These are phyloP conservation scores for Bovichtus diacanthus DNA, from an alignment of 2,797 vertebrate genomes.

Conservation along the genomic window DNA sequence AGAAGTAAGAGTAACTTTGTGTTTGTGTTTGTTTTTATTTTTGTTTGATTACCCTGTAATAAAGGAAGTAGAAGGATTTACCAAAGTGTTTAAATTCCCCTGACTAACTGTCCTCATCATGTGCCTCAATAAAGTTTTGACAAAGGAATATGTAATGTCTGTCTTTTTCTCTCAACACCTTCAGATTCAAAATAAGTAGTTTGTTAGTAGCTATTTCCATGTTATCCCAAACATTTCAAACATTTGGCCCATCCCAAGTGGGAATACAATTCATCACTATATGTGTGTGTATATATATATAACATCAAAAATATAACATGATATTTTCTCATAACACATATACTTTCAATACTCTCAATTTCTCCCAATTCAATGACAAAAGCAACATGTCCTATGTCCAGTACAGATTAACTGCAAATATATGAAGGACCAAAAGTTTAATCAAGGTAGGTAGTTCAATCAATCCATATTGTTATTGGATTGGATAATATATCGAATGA, in stretches of 20 bases:
- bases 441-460: not conserved
- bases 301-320: no score
- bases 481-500: not conserved
- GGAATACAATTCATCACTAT: not conserved
- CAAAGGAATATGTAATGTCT: not conserved
- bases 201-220: not conserved
- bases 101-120: slow-evolving; percentile 27
- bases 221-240: not conserved
- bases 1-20: slow-evolving; percentile 2
- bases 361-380: no score
- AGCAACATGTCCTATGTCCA: no score
- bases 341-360: no score
- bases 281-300: no score
- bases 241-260: not conserved
- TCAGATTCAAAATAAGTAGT: not conserved
- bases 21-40: slow-evolving; percentile 15
- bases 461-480: not conserved
- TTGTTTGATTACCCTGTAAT: slow-evolving; percentile 36
- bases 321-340: no score
- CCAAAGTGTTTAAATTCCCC: slow-evolving; percentile 40
- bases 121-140: slow-evolving; percentile 75
- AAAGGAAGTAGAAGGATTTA: slow-evolving; percentile 36
- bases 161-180: not conserved
- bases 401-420: no score
- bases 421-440: not conserved